Conservation (phyloP, 1,140 invertebrate species). For the Micrasema longulum region DNA sequence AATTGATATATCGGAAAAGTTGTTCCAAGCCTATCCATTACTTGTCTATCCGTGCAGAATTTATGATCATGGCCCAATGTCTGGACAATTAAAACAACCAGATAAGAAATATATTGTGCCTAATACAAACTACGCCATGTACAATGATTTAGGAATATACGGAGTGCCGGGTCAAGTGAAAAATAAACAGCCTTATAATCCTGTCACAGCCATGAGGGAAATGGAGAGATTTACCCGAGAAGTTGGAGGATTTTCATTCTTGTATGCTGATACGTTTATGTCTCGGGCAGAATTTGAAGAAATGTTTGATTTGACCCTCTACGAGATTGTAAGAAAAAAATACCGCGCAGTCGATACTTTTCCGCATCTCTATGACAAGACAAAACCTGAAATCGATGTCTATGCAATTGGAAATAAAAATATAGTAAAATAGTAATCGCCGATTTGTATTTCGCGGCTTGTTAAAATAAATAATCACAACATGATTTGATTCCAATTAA, state of each 20-base stretch:
- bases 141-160: slow-evolving; percentile 85
- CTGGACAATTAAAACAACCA: slow-evolving; percentile 73
- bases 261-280: slow-evolving; percentile 82
- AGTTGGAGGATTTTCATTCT: slow-evolving; percentile 78
- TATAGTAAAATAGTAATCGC: slow-evolving; percentile 68
- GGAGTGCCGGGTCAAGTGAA: slow-evolving; percentile 76
- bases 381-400: slow-evolving; percentile 80
- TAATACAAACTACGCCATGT: slow-evolving; percentile 72
- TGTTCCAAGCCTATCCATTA: slow-evolving; percentile 81
- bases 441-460: too few species aligned
- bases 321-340: slow-evolving; percentile 76
- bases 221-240: slow-evolving; percentile 70
- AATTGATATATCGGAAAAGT: slow-evolving; percentile 75
- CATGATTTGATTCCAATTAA: too few species aligned
- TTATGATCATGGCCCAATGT: slow-evolving; percentile 76
- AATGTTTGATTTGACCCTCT: slow-evolving; percentile 87
- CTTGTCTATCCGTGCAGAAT: slow-evolving; percentile 86
- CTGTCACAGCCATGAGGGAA: slow-evolving; percentile 64
- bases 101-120: slow-evolving; percentile 74
- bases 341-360: slow-evolving; percentile 78
- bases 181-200: slow-evolving; percentile 70
- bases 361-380: slow-evolving; percentile 87
- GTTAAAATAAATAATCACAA: too few species aligned
- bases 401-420: slow-evolving; percentile 73
- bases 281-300: slow-evolving; percentile 83